A percentile compares a stretch with the other conserved stretches of the same genome.
These are phyloP conservation scores for Caloenas nicobarica DNA, from an alignment of 2,113 vertebrate genomes.

Conservation along the genomic window DNA sequence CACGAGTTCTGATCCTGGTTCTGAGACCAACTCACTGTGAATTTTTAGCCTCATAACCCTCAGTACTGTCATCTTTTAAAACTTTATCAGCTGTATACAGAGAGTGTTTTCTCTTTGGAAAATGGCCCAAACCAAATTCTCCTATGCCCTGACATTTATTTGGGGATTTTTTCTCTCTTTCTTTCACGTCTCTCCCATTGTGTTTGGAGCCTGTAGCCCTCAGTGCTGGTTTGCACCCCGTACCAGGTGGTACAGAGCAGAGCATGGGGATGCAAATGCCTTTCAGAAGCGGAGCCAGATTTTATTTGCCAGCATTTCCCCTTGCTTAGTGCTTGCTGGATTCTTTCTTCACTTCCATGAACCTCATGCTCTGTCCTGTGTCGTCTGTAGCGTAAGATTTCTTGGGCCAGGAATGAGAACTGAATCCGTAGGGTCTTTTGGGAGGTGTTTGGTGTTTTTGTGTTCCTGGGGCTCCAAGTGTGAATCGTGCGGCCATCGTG, in stretches of 20 bases:
- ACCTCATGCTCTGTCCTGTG: accelerated
- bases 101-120: accelerated
- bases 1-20: neutral
- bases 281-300: accelerated
- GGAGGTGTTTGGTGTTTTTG: neutral
- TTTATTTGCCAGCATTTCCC: accelerated
- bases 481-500: accelerated
- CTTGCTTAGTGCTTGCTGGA: accelerated
- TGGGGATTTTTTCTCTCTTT: neutral
- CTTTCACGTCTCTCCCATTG: accelerated
- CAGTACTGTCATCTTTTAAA: neutral
- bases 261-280: accelerated
- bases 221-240: accelerated
- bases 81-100: accelerated
- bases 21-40: neutral
- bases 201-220: neutral
- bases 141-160: accelerated
- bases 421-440: accelerated
- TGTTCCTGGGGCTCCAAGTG: neutral
- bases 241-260: neutral
- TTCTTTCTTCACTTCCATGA: neutral
- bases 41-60: neutral
- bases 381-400: accelerated
- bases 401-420: accelerated
- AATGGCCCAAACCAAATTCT: neutral